phyloP scores from a whole-genome alignment of 1,140 invertebrate genomes.

The Cydia strobilella region DNA sequence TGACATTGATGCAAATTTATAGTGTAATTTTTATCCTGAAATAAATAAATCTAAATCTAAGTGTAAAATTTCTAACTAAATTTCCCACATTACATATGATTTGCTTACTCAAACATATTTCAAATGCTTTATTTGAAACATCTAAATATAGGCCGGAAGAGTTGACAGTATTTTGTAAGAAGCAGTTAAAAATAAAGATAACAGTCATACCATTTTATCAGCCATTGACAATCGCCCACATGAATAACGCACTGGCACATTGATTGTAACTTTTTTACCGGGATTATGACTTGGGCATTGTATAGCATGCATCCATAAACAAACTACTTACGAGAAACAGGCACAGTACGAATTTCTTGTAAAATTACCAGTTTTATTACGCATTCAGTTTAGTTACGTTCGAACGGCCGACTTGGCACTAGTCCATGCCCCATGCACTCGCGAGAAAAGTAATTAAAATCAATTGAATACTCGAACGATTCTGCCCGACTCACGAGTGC shows the following conservation, averaged over 20 bases:
- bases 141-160: background rate
- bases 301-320: conserved; percentile 1
- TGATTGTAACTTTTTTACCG: background rate
- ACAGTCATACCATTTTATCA: conserved; percentile 4
- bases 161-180: background rate
- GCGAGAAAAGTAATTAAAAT: conserved; percentile 52
- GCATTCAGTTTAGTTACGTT: conserved; percentile 47
- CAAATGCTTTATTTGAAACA: background rate
- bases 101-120: no score
- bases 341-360: conserved; percentile 1
- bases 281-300: background rate
- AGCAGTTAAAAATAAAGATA: background rate
- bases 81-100: background rate
- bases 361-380: conserved; percentile 38
- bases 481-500: background rate
- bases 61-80: background rate
- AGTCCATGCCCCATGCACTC: conserved; percentile 53
- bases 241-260: background rate
- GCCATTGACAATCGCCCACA: background rate
- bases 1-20: no score
- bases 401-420: conserved; percentile 63
- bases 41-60: no score
- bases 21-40: no score
- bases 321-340: conserved; percentile 6
- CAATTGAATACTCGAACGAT: conserved; percentile 46